Base-by-base conservation (phyloP, 1,140 invertebrate species). In the Drosophila nigromelanica region DNA sequence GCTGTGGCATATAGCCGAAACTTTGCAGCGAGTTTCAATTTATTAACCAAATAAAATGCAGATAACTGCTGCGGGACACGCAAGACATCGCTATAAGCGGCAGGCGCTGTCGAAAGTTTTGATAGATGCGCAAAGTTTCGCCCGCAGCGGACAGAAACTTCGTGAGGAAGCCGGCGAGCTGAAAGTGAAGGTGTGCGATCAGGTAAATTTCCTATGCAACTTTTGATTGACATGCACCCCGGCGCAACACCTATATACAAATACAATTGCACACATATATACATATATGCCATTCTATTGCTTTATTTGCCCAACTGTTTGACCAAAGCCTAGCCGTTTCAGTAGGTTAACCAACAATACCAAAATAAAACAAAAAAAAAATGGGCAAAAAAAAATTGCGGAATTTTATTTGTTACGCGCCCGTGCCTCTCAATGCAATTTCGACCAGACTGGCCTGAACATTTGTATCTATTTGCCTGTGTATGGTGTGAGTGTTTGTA, bases 21-120 rank as follows among this genome's bases (percentile, higher is more conserved):
- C 56, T 87, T 87, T 86, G 24, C 27, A 69, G 75, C 82, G 83
- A 87, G 63, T 87, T 89, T 87, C 83, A 87, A 87, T 87, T 87
- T 87, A 87, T 87, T 89, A 87, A 83, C 83, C 83, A 77, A 83
- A 87, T 87, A 89, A 87, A 87, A 87, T 89, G 82, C 82, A 87
- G 82, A 87, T 87, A 82, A 89, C 75, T 70, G 76, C 74, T 68
- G 10, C 35, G 33, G 50, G 69, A 33, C 48, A 64, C 48, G 42
- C 37, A 50, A 73, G 66, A 63, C 52, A 80, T 51, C 54, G 60
- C 73, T 67, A 86, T 80, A 85, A 81, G 81, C 81, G 74, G 59
- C 78, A 81, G 81, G 61, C 55, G 75, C 39, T 75, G 74, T 68
- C 58, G 42, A 71, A 86, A 81, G 56, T 86, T 85, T 86, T 81